A percentile compares a stretch with the other conserved stretches of the same genome.
Evolutionary conservation across 2,888 invertebrate species (phyloP).

Genomic region (Apotomis betuletana): DNA sequence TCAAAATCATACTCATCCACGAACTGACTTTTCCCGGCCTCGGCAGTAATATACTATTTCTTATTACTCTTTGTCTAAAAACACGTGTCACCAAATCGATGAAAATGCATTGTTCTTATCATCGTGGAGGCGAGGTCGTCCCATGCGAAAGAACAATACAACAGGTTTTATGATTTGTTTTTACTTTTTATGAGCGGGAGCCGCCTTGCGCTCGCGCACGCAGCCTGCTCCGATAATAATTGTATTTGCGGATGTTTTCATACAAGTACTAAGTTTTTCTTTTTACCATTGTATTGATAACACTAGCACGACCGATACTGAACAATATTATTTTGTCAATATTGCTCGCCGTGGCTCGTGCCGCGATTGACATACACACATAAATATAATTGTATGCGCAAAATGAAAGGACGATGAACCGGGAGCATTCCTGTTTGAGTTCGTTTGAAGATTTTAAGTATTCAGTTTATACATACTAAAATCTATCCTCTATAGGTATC

Average conservation of each 20-base stretch:
- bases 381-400: too few species aligned
- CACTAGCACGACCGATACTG: slow-evolving; percentile 22
- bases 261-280: slow-evolving; percentile 34
- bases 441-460: too few species aligned
- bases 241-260: slow-evolving; percentile 63
- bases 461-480: too few species aligned
- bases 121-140: slow-evolving; percentile 60
- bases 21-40: too few species aligned
- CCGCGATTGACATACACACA: background rate
- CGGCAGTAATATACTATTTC: too few species aligned
- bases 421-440: too few species aligned
- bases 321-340: slow-evolving; percentile 27
- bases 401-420: too few species aligned
- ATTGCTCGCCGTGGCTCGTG: slow-evolving; percentile 16
- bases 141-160: slow-evolving; percentile 77
- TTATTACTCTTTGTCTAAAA: slow-evolving; percentile 55
- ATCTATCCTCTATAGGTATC: background rate
- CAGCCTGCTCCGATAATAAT: slow-evolving; percentile 55
- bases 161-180: slow-evolving; percentile 77
- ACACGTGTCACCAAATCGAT: slow-evolving; percentile 68
- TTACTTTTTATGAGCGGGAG: slow-evolving; percentile 64
- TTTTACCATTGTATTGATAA: slow-evolving; percentile 40
- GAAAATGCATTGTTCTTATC: slow-evolving; percentile 70
- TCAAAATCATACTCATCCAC: too few species aligned
- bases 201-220: slow-evolving; percentile 47